A percentile compares a stretch with the other conserved stretches of the same genome.
phyloP scores from a whole-genome alignment of 2,113 vertebrate genomes.

The Elephas maximus region DNA sequence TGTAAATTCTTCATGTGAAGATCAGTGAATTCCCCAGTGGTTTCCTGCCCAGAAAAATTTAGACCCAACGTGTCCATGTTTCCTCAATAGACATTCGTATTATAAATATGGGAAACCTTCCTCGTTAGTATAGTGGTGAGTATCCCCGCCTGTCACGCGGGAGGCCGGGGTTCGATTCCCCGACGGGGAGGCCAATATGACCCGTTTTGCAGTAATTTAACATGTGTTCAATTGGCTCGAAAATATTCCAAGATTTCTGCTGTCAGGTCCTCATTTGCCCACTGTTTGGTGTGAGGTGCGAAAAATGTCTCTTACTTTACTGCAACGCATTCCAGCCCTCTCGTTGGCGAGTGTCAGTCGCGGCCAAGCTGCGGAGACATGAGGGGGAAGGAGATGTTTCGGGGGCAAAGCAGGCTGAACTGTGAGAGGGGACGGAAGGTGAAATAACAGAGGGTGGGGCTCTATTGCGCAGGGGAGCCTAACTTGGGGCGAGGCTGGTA shows the following conservation, averaged over 20 bases:
- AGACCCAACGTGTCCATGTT: rapidly evolving
- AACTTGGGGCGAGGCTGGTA: no score
- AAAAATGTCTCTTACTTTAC: no score
- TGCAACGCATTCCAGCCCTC: neutral
- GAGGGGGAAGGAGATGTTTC: no score
- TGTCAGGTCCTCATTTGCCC: neutral
- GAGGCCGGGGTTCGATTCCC: no score
- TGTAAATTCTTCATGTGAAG: neutral
- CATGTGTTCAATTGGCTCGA: neutral
- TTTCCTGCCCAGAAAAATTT: neutral
- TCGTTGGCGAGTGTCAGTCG: neutral
- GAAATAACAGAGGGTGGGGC: no score
- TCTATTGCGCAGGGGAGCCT: no score
- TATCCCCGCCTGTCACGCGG: neutral
- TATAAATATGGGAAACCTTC: no score
- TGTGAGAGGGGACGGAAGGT: no score
- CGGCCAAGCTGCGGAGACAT: no score
- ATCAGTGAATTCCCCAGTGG: rapidly evolving
- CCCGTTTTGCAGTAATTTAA: neutral
- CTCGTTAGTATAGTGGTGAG: constrained; percentile 45
- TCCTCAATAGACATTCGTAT: rapidly evolving
- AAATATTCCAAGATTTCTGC: neutral
- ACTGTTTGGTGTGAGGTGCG: neutral
- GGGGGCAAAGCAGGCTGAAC: no score
- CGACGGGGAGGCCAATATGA: no score